Base-by-base conservation (phyloP, 2,888 invertebrate genomes). In the Phaonia tiefii region DNA sequence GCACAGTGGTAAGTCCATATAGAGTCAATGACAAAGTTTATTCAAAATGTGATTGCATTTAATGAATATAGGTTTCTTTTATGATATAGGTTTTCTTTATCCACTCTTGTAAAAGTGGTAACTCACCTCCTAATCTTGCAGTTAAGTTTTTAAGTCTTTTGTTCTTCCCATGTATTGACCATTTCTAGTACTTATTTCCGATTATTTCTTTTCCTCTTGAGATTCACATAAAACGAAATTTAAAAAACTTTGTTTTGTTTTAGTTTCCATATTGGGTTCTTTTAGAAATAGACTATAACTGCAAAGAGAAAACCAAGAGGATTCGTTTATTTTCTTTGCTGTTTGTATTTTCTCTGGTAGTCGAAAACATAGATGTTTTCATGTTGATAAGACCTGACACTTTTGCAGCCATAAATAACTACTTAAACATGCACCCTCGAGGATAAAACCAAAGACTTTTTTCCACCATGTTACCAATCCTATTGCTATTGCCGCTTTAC, bases 351-450 rank as follows among this genome's bases (percentile, higher is more conserved):
- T 4, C 7, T 39, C n/a, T n/a, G n/a, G 31, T 31, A 51, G 15
- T 58, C 22, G 26, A 42, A 66, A 44, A 82, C 76, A 77, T 84
- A 85, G 87, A 88, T 88, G 86, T 86, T 89, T n/a, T 86, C 85
- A 86, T 86, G 89, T 88, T 89, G 90, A 89, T 89, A 89, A 89
- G 86, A 87, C 86, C 89, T 90, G 90, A 89, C 90, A 89, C 88
- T 88, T 89, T 81, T 81, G 81, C 87, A 87, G 86, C 88, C 90
- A 90, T 89, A 89, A 89, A 89, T 90, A 90, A 89, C 88, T 82
- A 85, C 84, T 85, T 85, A 88, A 88, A 87, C 88, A 89, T 88
- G 88, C 86, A 86, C 85, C 88, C 89, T 87, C 86, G 86, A 86
- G 87, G 87, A 85, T 79, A n/a, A n/a, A n/a, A 78, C 2, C n/a